phyloP scores from a whole-genome alignment of 2,888 invertebrate species.

The Gari tellinella region DNA sequence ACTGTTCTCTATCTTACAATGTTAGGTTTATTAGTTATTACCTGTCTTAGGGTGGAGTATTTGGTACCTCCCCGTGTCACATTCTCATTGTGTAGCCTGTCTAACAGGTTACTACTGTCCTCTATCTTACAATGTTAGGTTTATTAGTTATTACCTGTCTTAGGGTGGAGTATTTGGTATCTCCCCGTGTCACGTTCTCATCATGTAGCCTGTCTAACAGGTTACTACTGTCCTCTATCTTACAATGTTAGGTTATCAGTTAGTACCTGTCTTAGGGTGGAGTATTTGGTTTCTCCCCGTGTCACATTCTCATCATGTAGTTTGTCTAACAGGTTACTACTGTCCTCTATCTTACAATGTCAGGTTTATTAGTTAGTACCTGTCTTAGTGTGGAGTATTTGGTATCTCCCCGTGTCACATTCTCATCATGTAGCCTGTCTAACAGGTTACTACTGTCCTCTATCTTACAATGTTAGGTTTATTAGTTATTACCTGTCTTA shows the following conservation, averaged over 20 bases:
- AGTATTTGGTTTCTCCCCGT: constrained; percentile 97
- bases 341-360: constrained; percentile 97
- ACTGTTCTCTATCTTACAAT: no score
- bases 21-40: no score
- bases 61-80: no score
- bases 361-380: no score
- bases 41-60: no score
- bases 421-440: constrained; percentile 92
- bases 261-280: constrained; percentile 91
- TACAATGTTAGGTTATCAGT: no score
- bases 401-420: constrained; percentile 94
- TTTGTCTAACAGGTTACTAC: constrained; percentile 84
- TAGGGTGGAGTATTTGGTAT: constrained; percentile 98
- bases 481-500: constrained; percentile 88
- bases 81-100: no score
- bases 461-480: no score
- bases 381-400: constrained; percentile 97
- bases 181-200: constrained; percentile 94
- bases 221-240: constrained; percentile 92
- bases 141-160: constrained; percentile 87
- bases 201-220: constrained; percentile 89
- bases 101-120: no score
- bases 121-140: no score
- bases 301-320: constrained; percentile 95
- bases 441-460: constrained; percentile 88